Base-by-base conservation (phyloP, 2,113 vertebrate genomes). In the Cottus gobio region DNA sequence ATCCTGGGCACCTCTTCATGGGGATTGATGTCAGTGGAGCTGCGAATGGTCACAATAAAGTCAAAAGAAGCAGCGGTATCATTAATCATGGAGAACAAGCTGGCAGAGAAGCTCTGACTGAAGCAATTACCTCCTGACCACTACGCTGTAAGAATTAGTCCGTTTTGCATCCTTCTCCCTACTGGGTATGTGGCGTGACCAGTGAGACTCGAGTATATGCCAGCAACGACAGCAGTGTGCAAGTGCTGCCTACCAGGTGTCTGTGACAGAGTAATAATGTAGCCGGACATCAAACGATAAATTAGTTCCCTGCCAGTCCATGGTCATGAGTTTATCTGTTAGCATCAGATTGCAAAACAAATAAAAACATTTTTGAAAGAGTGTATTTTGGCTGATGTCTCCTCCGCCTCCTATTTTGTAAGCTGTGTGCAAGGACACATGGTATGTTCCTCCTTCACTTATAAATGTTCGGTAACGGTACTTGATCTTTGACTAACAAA, bases 51-150 rank as follows among this genome's bases (percentile, higher is more conserved):
- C 63, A 62, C 30, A 61, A 68, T 54, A 42, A 54, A 50, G 65
- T 70, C 52, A 79, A 66, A 82, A 68, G 56, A 24, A 66, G 71
- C 63, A 28, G 12, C 12, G 36, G 65, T 62, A 22, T 67, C 77
- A 87, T 73, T 83, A 79, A 83, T 79, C 74, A 77, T 1, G 44
- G 56, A 61, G 54, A 62, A 67, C 34, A 70, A 72, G 68, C 52
- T 67, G 20, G 34, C 11, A 65, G 50, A 42, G 52, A 60, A 58
- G 37, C 61, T 65, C 58, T 31, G 62, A 67, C 52, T 71, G 22
- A 48, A 67, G 24, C n/a, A 46, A 63, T 70, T 58, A 71, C 16
- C 48, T 28, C 46, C 50, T 65, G 48, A 58, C 37, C 30, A 58
- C 22, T 11, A 22, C 11, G 22, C 37, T 65, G 30, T 46, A 42